A percentile compares a stretch with the other conserved stretches of the same genome.
phyloP scores from a whole-genome alignment of 2,113 vertebrate genomes.

The Hypomesus transpacificus region DNA sequence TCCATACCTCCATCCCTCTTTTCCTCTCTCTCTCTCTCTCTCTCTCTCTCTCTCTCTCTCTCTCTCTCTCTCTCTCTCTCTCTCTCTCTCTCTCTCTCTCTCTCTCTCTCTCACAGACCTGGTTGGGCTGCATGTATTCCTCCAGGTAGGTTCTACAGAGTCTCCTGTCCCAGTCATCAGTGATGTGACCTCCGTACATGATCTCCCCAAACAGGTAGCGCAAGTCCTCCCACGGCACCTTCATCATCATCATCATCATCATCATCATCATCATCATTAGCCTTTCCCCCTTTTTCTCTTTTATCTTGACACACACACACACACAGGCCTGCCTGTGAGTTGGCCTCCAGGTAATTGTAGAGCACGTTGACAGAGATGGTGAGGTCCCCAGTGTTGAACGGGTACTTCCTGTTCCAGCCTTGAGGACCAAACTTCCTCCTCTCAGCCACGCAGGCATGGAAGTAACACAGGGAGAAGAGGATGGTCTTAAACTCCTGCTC shows the following conservation, averaged over 20 bases:
- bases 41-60: background rate
- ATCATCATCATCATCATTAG: constrained; percentile 11
- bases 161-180: constrained; percentile 79
- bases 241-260: background rate
- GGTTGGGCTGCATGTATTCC: constrained; percentile 81
- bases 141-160: constrained; percentile 80
- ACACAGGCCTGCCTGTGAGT: constrained; percentile 70
- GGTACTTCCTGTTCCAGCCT: constrained; percentile 80
- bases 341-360: constrained; percentile 80
- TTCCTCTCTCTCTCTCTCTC: background rate
- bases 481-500: constrained; percentile 84
- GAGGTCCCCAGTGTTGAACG: constrained; percentile 78
- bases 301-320: constrained; percentile 1
- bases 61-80: background rate
- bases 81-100: too few relatives aligned
- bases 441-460: constrained; percentile 78
- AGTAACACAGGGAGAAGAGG: constrained; percentile 80
- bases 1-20: too few relatives aligned
- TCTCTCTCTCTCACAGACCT: constrained; percentile 54
- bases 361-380: constrained; percentile 80
- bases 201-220: constrained; percentile 81
- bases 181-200: constrained; percentile 83
- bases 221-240: constrained; percentile 82
- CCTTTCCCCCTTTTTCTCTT: background rate
- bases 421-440: constrained; percentile 78